Evolutionary conservation across 1,140 invertebrate genomes (phyloP).

Genomic region (Lordiphosa mommai): DNA sequence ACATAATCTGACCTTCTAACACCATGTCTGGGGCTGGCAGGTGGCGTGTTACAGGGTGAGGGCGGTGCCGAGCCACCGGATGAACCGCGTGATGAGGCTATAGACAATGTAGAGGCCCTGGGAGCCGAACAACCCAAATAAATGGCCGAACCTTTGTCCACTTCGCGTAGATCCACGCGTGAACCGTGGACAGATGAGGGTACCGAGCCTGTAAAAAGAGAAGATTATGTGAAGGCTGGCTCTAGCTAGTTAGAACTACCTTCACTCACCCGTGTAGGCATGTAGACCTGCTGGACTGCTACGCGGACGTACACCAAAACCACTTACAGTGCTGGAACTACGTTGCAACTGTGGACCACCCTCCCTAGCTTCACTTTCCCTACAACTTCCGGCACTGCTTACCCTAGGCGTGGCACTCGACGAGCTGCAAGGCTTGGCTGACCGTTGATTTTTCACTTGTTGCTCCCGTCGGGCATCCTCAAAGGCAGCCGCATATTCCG

Average conservation of each 20-base stretch:
- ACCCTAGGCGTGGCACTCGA: conserved; percentile 31
- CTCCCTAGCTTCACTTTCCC: conserved; percentile 24
- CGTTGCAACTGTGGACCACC: conserved; percentile 62
- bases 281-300: conserved; percentile 87
- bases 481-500: conserved; percentile 59
- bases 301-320: conserved; percentile 82
- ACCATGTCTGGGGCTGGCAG: conserved; percentile 81
- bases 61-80: conserved; percentile 81
- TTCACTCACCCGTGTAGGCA: conserved; percentile 84
- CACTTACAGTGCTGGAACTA: conserved; percentile 82
- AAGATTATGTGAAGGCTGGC: neutral
- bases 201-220: conserved; percentile 79
- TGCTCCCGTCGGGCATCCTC: conserved; percentile 59
- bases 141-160: conserved; percentile 81
- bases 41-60: conserved; percentile 82
- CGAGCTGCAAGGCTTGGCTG: conserved; percentile 35
- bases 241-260: too few relatives aligned
- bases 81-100: conserved; percentile 65
- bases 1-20: too few relatives aligned
- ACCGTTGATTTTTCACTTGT: conserved; percentile 31
- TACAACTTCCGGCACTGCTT: conserved; percentile 52
- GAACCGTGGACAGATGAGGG: conserved; percentile 85
- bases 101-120: conserved; percentile 57
- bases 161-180: conserved; percentile 83
- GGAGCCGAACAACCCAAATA: conserved; percentile 75